A percentile compares a stretch with the other conserved stretches of the same genome.
These are phyloP conservation scores for Nerophis lumbriciformis DNA, from an alignment of 2,113 vertebrate species.

Conservation along the genomic window DNA sequence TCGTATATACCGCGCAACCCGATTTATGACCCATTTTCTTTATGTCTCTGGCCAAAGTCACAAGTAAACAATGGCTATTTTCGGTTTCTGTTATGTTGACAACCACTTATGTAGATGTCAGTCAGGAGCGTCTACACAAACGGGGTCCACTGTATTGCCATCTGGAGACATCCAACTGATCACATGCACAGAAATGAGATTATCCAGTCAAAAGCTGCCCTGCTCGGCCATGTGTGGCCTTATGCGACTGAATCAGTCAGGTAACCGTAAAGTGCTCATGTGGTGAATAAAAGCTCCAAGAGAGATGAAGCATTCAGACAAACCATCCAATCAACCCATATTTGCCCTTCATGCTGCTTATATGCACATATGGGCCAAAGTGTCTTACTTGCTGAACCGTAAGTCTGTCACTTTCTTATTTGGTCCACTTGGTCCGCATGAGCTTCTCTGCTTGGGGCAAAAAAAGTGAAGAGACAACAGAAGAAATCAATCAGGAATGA, in stretches of 20 bases:
- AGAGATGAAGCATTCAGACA: slow-evolving; percentile 3
- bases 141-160: too few species aligned
- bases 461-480: slow-evolving; percentile 31
- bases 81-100: too few species aligned
- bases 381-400: slow-evolving; percentile 8
- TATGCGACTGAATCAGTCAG: slow-evolving; percentile 7
- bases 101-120: too few species aligned
- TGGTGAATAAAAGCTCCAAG: neutral
- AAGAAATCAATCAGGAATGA: slow-evolving; percentile 35
- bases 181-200: slow-evolving; percentile 4
- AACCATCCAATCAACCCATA: neutral
- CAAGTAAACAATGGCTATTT: too few species aligned
- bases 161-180: neutral
- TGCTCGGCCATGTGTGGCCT: neutral
- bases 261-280: neutral
- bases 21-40: too few species aligned
- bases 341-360: slow-evolving; percentile 11
- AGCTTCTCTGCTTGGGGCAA: slow-evolving; percentile 29
- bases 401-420: slow-evolving; percentile 2
- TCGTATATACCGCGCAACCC: too few species aligned
- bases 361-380: slow-evolving; percentile 29
- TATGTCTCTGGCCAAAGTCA: too few species aligned
- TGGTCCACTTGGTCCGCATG: slow-evolving; percentile 18
- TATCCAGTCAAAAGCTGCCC: neutral
- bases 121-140: too few species aligned